Evolutionary conservation across 1,140 invertebrate species (phyloP), one percentile per base, ranked within the genome.

Genomic region (Drosophila watanabei): DNA sequence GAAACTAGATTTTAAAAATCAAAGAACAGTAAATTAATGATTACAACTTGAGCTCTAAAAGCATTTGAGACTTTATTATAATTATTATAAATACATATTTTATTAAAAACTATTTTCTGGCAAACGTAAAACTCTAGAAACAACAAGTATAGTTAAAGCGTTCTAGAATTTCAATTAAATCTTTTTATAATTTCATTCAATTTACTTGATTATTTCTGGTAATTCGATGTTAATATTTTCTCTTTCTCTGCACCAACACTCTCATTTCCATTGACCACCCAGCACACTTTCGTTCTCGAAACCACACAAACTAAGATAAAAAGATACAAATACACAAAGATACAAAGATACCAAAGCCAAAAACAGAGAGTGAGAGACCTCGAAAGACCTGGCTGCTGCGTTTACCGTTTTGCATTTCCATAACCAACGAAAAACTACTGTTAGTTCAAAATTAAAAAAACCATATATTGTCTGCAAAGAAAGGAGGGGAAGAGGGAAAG

Each of bases 401-500:
- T 91, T 91, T 91, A 88, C 88, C 88, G 88, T 91, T 91, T 75
- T 54, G 58, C 66, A 85, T 87, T 91, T 91, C 78, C 84, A 89
- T 91, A 87, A 76, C 64, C 86, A 82, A 77, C 79, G 46, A 60
- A 82, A 85, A 66, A 20, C 33, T 52, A 90, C 86, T 66, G 86
- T 90, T 90, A 90, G 66, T 60, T 56, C 30, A 51, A 88, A 88
- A 81, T 80, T 71, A 54, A 86, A 82, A 79, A 75, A 48, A 33
- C 71, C n/a, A 18, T n/a, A 43, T 32, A 73, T 75, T 75, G 71
- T 75, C 69, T 41, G 45, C 5, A 6, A 33, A 20, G 60, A 39
- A 63, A 48, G 35, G 39, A 35, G 16, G 39, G 41, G 58, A 30
- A 58, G 54, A 41, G 58, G 28, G 28, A 39, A 35, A 39, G 20